These are phyloP conservation scores for Chionomys nivalis DNA, from an alignment of 2,113 vertebrate species.

Conservation along the genomic window DNA sequence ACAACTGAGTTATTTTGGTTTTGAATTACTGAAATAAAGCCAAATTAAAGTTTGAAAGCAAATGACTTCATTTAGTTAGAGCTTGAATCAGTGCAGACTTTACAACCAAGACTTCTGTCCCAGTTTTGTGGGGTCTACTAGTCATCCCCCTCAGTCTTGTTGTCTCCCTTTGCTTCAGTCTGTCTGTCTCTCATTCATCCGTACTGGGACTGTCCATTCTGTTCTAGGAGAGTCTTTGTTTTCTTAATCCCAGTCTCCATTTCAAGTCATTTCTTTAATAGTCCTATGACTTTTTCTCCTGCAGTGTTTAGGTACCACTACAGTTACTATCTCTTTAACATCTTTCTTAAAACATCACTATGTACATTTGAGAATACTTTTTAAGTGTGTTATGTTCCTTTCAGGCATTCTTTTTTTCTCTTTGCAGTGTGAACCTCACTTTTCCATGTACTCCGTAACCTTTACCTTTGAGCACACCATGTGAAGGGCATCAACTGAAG, in stretches of 20 bases:
- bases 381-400: not conserved
- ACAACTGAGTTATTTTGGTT: not conserved
- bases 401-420: not conserved
- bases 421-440: not conserved
- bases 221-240: slow-evolving; percentile 91
- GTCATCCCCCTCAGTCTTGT: slow-evolving; percentile 88
- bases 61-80: not conserved
- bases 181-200: slow-evolving; percentile 96
- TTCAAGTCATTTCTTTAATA: slow-evolving; percentile 78
- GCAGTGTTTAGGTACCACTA: not conserved
- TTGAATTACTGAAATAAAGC: slow-evolving; percentile 22
- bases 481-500: not conserved
- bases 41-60: slow-evolving; percentile 37
- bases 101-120: not conserved
- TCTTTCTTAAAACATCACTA: not conserved
- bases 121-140: slow-evolving; percentile 86
- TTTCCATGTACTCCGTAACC: not conserved
- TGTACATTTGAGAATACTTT: not conserved
- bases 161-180: slow-evolving; percentile 90
- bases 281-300: not conserved
- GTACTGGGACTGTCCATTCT: slow-evolving; percentile 93
- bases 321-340: not conserved
- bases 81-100: not conserved
- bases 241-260: slow-evolving; percentile 94
- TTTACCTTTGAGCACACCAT: not conserved